Evolutionary conservation across 2,113 vertebrate genomes (phyloP).

Genomic region (Amia ocellicauda): DNA sequence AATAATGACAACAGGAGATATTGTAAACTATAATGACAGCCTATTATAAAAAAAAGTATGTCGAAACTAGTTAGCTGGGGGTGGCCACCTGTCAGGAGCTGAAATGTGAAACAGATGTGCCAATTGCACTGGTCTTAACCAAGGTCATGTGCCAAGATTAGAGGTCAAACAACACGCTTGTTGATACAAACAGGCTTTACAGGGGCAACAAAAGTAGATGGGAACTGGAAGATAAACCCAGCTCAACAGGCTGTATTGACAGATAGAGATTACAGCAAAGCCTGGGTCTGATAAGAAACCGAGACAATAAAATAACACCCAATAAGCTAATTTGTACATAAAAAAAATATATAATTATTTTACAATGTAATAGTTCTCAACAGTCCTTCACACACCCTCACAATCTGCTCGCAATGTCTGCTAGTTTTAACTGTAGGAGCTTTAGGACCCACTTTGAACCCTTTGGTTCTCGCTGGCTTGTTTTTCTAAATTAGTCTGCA

Average conservation of each 20-base stretch:
- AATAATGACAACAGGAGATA: too few species aligned
- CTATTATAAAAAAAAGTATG: too few species aligned
- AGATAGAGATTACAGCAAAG: neutral
- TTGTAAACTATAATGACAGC: too few species aligned
- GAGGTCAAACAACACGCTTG: constrained; percentile 17
- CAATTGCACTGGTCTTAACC: neutral
- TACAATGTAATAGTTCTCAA: too few species aligned
- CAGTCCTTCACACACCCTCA: too few species aligned
- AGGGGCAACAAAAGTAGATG: constrained; percentile 7
- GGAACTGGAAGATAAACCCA: neutral
- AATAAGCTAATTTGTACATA: neutral
- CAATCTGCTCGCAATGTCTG: too few species aligned
- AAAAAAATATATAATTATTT: too few species aligned
- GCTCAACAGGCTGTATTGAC: constrained; percentile 7
- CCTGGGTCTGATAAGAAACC: neutral
- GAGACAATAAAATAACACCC: neutral
- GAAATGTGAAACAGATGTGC: constrained; percentile 18
- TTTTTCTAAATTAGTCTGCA: neutral
- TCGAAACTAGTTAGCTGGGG: neutral
- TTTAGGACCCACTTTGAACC: too few species aligned
- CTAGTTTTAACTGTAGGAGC: too few species aligned
- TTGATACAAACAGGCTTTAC: constrained; percentile 12
- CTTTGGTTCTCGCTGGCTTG: too few species aligned
- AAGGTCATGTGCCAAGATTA: constrained; percentile 15
- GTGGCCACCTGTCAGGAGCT: constrained; percentile 14